phyloP scores from a whole-genome alignment of 2,797 vertebrate species.

The Argyrosomus regius region DNA sequence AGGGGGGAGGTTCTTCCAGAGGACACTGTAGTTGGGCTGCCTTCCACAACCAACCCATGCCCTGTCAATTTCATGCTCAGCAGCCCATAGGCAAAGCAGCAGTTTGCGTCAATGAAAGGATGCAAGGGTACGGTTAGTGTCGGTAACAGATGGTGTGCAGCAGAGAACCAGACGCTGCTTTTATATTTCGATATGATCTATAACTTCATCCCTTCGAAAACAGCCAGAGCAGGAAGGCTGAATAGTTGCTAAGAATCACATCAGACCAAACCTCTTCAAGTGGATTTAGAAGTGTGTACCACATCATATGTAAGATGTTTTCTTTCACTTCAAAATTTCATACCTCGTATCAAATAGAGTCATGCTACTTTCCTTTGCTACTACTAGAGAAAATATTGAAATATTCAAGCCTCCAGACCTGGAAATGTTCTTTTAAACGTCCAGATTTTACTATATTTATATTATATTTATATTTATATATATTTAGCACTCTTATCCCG shows the following conservation, averaged over 20 bases:
- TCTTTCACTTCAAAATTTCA: neutral
- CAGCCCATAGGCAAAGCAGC: slow-evolving; percentile 72
- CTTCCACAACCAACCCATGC: slow-evolving; percentile 59
- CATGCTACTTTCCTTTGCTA: neutral
- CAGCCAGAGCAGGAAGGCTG: slow-evolving; percentile 33
- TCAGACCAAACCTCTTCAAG: slow-evolving; percentile 24
- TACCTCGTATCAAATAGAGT: neutral
- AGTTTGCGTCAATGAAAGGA: slow-evolving; percentile 63
- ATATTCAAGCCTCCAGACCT: neutral
- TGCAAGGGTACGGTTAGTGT: slow-evolving; percentile 60
- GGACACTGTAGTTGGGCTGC: slow-evolving; percentile 62
- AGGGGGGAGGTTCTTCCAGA: slow-evolving; percentile 44
- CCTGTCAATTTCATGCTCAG: slow-evolving; percentile 88
- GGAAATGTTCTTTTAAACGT: neutral
- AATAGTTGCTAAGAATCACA: slow-evolving; percentile 28
- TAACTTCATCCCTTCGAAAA: slow-evolving; percentile 51
- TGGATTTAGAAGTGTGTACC: neutral
- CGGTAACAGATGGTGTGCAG: slow-evolving; percentile 66
- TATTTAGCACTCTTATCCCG: neutral
- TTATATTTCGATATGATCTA: slow-evolving; percentile 65
- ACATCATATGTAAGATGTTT: neutral
- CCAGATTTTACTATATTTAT: neutral
- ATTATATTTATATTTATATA: too few species aligned
- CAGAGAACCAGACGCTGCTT: slow-evolving; percentile 53
- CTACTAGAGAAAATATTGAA: neutral